A percentile compares a stretch with the other conserved stretches of the same genome.
Evolutionary conservation across 2,888 invertebrate genomes (phyloP).

Genomic region (Amphipoea lucens): DNA sequence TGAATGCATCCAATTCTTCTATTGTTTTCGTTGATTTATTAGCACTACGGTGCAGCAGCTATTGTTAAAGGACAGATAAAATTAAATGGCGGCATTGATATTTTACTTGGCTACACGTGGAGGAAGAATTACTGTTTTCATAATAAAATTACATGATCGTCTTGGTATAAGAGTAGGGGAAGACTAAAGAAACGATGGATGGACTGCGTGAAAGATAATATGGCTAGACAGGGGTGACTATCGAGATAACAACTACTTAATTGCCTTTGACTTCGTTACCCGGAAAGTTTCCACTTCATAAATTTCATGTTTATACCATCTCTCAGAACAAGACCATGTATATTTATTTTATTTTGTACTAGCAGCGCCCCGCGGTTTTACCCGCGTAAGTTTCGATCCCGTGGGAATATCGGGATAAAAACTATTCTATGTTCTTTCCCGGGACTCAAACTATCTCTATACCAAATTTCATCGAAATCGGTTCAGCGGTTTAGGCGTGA

Average conservation of each 20-base stretch:
- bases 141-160: constrained; percentile 1
- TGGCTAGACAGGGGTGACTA: neutral
- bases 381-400: no score
- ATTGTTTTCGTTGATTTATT: constrained; percentile 49
- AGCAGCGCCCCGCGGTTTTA: no score
- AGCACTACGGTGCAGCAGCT: constrained; percentile 26
- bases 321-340: no score
- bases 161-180: neutral
- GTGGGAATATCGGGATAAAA: no score
- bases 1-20: constrained; percentile 44
- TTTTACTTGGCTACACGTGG: neutral
- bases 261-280: no score
- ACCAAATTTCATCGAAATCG: no score
- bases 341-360: no score
- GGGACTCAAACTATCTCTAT: no score
- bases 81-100: constrained; percentile 8
- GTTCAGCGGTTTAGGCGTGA: no score
- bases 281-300: no score
- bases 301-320: no score
- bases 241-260: neutral
- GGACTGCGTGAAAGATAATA: neutral
- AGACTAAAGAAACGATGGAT: neutral
- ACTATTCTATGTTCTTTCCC: no score
- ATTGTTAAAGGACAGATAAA: constrained; percentile 18
- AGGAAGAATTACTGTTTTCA: neutral